Base-by-base conservation (phyloP, 2,113 vertebrate species). In the Leptodactylus fuscus region DNA sequence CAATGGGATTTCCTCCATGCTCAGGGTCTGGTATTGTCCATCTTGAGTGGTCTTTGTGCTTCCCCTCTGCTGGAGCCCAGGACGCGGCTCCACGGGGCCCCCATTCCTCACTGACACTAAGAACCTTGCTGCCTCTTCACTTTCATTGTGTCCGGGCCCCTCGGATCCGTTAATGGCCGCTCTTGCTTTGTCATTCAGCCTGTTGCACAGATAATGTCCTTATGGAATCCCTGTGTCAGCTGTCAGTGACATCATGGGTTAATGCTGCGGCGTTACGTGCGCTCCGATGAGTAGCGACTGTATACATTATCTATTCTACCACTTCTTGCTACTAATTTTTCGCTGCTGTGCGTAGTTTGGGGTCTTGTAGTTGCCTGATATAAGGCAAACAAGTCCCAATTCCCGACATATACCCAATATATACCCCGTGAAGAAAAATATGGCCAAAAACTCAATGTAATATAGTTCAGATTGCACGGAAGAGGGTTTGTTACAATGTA, bases 21-120 rank as follows among this genome's bases (percentile, higher is more conserved):
- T 36, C 20, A 11, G 76, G 51, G 27, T 34, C 46, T 34, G 16
- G 49, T 8, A 69, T 81, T 81, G 60, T 81, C 80, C 29, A 38
- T 70, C 29, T n/a, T 18, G 16, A 44, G 24, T 15, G 0, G 34
- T 60, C 76, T 78, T 78, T 58, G 29, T 36, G 20, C 77, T 9
- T 27, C 20, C 2, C 46, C 67, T 41, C 34, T 5, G 34, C 22
- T n/a, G 58, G 79, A 48, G 60, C 58, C 36, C 78, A 41, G 78
- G 53, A 60, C 22, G 9, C 16, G 0, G n/a, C 38, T 81, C 27
- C 79, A 16, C 8, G 32, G 51, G 16, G 29, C 9, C 32, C 41
- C 24, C 67, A 73, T 73, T 32, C 62, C 65, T 51, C 80, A 51
- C 16, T 34, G 32, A 48, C 46, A 32, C 36, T 41, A 22, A 16